Evolutionary conservation across 2,797 vertebrate species (phyloP).

Genomic region (Poecilia picta): DNA sequence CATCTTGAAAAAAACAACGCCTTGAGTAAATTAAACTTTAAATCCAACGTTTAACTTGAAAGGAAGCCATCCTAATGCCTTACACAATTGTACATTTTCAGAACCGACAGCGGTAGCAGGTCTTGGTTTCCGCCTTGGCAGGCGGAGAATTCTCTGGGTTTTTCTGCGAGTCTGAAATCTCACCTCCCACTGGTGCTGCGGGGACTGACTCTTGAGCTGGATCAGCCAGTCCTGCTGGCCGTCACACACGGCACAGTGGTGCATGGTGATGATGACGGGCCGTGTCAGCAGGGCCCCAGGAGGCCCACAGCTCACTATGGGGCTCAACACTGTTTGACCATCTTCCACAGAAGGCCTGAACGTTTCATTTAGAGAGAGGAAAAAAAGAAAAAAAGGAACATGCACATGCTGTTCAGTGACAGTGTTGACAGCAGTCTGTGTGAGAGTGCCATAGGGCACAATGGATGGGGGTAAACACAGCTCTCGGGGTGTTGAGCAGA

Average conservation of each 20-base stretch:
- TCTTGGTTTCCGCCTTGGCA: not conserved
- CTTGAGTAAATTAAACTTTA: not conserved
- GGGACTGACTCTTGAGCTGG: conserved; percentile 91
- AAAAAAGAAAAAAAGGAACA: conserved; percentile 1
- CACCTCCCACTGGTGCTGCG: conserved; percentile 95
- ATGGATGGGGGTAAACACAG: conserved; percentile 53
- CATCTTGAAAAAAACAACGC: not conserved
- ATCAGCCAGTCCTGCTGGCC: conserved; percentile 95
- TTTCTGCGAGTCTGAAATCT: conserved; percentile 56
- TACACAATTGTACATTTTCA: conserved; percentile 7
- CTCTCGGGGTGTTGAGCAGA: conserved; percentile 25
- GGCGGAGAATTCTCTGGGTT: conserved; percentile 6
- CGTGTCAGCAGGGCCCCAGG: conserved; percentile 91
- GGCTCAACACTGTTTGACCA: conserved; percentile 91
- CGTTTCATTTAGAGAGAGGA: conserved; percentile 26
- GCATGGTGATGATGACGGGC: conserved; percentile 93
- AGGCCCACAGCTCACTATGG: conserved; percentile 95
- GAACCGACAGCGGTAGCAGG: conserved; percentile 8
- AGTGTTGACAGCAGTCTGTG: conserved; percentile 39
- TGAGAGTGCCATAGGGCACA: conserved; percentile 31
- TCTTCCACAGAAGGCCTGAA: conserved; percentile 91
- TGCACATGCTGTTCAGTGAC: conserved; percentile 37
- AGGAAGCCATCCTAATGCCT: conserved; percentile 5
- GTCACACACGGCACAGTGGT: conserved; percentile 92
- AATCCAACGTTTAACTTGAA: not conserved